Percentiles rank a stretch among this genome's conserved stretches.
Conservation (phyloP, 2,797 vertebrate genomes). For the Graptemys geographica region DNA sequence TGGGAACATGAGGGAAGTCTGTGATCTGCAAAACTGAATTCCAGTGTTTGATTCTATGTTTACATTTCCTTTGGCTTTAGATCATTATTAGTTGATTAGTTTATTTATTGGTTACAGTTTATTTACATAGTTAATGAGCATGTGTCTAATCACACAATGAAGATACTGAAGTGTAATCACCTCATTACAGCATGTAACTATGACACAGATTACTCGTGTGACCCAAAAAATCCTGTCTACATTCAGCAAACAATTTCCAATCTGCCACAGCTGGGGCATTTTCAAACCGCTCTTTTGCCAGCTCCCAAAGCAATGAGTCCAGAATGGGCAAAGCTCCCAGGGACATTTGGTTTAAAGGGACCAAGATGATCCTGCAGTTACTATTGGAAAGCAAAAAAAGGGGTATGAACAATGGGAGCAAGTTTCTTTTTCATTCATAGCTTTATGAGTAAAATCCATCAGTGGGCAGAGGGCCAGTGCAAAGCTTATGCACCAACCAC, state of each 20-base stretch:
- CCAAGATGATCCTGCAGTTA: background rate
- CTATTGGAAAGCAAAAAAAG: background rate
- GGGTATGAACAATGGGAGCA: background rate
- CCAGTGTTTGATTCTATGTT: background rate
- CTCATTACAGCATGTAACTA: conserved; percentile 46
- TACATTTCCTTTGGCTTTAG: conserved; percentile 39
- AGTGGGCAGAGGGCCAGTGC: background rate
- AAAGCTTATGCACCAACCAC: background rate
- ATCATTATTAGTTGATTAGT: conserved; percentile 56
- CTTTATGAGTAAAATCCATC: background rate
- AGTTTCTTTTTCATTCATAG: fast-evolving
- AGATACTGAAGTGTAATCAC: conserved; percentile 60
- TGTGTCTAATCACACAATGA: conserved; percentile 69
- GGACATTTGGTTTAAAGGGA: background rate
- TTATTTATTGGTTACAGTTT: conserved; percentile 48
- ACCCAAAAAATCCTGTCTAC: conserved; percentile 23
- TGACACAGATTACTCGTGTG: background rate
- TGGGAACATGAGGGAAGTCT: too few relatives aligned
- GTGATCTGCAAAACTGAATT: background rate
- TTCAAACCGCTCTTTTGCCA: background rate
- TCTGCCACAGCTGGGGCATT: background rate
- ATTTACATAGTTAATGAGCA: conserved; percentile 66
- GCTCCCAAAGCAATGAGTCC: background rate
- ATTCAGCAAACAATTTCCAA: conserved; percentile 36
- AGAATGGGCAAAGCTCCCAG: background rate